Conservation (phyloP, 2,888 invertebrate species). For the Stenotaenia linearis region DNA sequence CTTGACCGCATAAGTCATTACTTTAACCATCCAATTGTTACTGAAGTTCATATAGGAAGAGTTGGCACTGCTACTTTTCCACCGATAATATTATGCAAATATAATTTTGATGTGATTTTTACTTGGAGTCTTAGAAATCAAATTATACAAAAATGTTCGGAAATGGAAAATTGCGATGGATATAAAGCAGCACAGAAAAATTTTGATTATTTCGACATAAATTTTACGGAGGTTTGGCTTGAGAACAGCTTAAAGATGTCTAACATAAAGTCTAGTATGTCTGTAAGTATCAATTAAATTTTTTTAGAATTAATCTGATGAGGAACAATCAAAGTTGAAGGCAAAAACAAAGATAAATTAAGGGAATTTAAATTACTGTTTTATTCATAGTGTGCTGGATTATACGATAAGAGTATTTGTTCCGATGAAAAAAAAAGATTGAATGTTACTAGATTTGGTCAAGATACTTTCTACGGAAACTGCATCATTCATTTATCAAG, state of each 20-base stretch:
- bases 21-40: neutral
- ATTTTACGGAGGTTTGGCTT: too few relatives aligned
- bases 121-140: neutral
- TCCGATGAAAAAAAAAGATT: neutral
- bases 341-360: too few relatives aligned
- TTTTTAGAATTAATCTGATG: neutral
- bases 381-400: neutral
- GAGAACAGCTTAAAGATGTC: too few relatives aligned
- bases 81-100: neutral
- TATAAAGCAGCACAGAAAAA: neutral
- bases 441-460: neutral
- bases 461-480: neutral
- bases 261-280: too few relatives aligned
- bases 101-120: neutral
- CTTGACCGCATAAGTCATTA: neutral
- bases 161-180: neutral
- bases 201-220: neutral
- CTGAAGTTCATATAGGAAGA: neutral
- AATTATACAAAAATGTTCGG: neutral
- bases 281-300: neutral
- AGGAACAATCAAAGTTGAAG: too few relatives aligned
- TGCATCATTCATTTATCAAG: neutral
- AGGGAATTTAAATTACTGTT: neutral
- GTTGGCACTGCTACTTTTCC: neutral
- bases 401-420: slow-evolving; percentile 12